phyloP scores from a whole-genome alignment of 2,797 vertebrate genomes.

The Yasuhikotakia modesta region DNA sequence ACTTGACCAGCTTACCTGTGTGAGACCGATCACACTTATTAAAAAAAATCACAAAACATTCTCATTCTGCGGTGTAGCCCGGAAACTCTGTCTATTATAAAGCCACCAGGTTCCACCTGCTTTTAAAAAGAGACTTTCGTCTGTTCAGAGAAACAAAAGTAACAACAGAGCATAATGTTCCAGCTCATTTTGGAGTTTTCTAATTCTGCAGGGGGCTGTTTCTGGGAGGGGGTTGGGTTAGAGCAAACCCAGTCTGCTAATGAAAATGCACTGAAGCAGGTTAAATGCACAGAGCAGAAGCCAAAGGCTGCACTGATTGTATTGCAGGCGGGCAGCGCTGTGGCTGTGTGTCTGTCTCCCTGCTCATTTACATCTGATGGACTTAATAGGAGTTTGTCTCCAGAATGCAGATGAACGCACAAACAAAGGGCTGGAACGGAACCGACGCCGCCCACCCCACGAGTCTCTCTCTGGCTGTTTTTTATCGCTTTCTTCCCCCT shows the following conservation, averaged over 20 bases:
- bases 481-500: neutral
- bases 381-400: slow-evolving; percentile 66
- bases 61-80: neutral
- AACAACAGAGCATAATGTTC: slow-evolving; percentile 35
- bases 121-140: slow-evolving; percentile 8
- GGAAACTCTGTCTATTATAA: slow-evolving; percentile 9
- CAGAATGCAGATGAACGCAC: slow-evolving; percentile 63
- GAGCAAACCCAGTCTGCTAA: slow-evolving; percentile 59
- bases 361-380: slow-evolving; percentile 68
- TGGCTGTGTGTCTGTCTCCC: slow-evolving; percentile 59
- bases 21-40: slow-evolving; percentile 44
- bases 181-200: slow-evolving; percentile 37
- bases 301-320: slow-evolving; percentile 63
- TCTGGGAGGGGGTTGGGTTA: slow-evolving; percentile 32
- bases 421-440: slow-evolving; percentile 60
- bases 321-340: slow-evolving; percentile 42
- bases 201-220: slow-evolving; percentile 47
- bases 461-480: slow-evolving; percentile 38
- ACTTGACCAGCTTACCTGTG: slow-evolving; percentile 26
- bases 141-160: slow-evolving; percentile 43
- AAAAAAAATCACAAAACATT: slow-evolving; percentile 1
- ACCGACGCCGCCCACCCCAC: slow-evolving; percentile 48
- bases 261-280: slow-evolving; percentile 67
- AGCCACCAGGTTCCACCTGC: neutral
- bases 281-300: slow-evolving; percentile 63